Conservation (phyloP, 2,113 vertebrate genomes). For the Pelecanus crispus region DNA sequence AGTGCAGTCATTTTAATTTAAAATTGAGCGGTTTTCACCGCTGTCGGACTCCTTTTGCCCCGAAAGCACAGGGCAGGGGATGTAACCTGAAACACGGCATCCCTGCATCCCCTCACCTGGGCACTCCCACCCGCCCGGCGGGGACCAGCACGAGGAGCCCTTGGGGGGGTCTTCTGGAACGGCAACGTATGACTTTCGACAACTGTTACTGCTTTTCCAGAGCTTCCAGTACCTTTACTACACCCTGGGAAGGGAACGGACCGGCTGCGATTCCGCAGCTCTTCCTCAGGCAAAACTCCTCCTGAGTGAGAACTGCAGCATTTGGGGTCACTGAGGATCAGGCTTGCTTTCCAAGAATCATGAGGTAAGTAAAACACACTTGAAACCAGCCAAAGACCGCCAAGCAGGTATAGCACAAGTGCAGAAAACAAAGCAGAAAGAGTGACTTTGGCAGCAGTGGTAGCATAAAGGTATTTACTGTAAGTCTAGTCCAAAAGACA, state of each 20-base stretch:
- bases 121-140: neutral
- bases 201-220: neutral
- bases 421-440: neutral
- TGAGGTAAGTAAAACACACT: neutral
- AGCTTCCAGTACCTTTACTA: neutral
- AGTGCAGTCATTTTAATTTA: conserved; percentile 61
- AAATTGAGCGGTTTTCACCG: conserved; percentile 33
- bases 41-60: neutral
- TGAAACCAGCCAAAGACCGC: neutral
- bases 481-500: conserved; percentile 16
- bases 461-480: conserved; percentile 29
- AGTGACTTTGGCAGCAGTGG: neutral
- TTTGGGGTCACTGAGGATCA: neutral
- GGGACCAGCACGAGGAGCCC: neutral
- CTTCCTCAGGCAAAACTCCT: conserved; percentile 6
- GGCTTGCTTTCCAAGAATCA: conserved; percentile 39
- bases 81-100: neutral
- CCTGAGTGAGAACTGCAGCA: neutral
- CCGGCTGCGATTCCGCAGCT: neutral
- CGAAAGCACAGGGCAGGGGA: neutral
- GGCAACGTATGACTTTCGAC: neutral
- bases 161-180: neutral
- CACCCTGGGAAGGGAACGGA: rapidly evolving
- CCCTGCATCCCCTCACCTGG: neutral
- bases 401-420: neutral